Base-by-base conservation (phyloP, 1,140 invertebrate species). In the Drosophila parvula region DNA sequence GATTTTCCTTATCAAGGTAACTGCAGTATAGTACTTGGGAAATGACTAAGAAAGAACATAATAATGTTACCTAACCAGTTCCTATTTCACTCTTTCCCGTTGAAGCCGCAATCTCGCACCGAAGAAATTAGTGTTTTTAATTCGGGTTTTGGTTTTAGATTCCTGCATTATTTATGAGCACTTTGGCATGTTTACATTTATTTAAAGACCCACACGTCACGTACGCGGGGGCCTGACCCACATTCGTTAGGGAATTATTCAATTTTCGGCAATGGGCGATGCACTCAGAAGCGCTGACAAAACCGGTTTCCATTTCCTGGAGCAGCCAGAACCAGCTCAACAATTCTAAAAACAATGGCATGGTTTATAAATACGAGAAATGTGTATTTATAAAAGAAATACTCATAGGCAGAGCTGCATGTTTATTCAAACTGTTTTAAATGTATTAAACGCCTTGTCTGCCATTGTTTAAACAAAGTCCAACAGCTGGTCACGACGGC, bases 91-190 rank as follows among this genome's bases (percentile, higher is more conserved):
- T 43, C 1, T 4, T 22, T 43, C 11, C 14, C 10, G 43, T 41
- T n/a, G 0, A 10, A 73, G 14, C 4, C 34, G 9, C 3, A 36
- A 34, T 12, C 7, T 22, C 28, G 28, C 18, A 18, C 12, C 32
- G 11, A 28, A 28, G 9, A 7, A 27, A 28, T 38, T 56, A 74
- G 38, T 32, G 9, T 5, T 44, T 44, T 40, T 16, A 47, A 30
- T 45, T 62, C n/a, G 44, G 34, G 12, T 51, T 27, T 61, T 34
- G 44, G 18, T 27, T 47, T 48, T 27, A 43, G 56, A 36, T 68
- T 79, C 34, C 48, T 83, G 79, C 61, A 88, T 86, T 74, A 83
- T 79, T 82, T 83, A 88, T 83, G 58, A 69, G 59, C 2, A 28
- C 58, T 64, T 76, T 68, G 70, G 59, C 45, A 47, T 62, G 56